Percentiles rank a stretch among this genome's conserved stretches.
Conservation (phyloP, 2,888 invertebrate genomes). For the Rhogogaster chlorosoma region DNA sequence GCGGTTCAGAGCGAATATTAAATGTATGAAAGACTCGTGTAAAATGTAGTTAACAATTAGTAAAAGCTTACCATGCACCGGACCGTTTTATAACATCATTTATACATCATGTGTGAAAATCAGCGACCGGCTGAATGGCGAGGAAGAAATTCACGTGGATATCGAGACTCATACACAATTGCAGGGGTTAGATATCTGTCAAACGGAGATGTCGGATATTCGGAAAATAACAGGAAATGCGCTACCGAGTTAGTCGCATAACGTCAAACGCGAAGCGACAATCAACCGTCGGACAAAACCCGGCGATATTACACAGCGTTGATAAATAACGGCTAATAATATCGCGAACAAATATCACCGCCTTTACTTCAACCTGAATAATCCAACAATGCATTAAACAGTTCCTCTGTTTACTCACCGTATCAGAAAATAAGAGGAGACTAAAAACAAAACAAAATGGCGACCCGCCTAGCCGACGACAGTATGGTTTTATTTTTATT, state of each 20-base stretch:
- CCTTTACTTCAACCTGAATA: background rate
- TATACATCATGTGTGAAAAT: conserved; percentile 26
- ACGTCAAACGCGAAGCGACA: background rate
- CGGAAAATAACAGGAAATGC: conserved; percentile 67
- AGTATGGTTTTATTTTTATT: background rate
- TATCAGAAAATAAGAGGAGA: background rate
- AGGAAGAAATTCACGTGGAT: conserved; percentile 68
- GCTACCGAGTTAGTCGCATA: conserved; percentile 58
- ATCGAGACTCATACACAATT: conserved; percentile 65
- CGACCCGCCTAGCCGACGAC: conserved; percentile 26
- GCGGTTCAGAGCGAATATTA: background rate
- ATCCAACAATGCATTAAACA: background rate
- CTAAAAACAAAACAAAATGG: conserved; percentile 30
- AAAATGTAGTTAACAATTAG: background rate
- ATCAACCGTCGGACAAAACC: background rate
- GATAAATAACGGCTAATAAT: background rate
- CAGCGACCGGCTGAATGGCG: conserved; percentile 14
- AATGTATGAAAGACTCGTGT: background rate
- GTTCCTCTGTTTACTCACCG: conserved; percentile 1
- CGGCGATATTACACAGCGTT: background rate
- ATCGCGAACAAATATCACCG: background rate
- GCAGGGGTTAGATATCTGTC: conserved; percentile 65
- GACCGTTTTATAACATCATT: conserved; percentile 39
- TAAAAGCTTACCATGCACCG: conserved; percentile 50
- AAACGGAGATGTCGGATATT: conserved; percentile 70